Base-by-base conservation (phyloP, 2,888 invertebrate genomes). In the Drosophila nigricruria region DNA sequence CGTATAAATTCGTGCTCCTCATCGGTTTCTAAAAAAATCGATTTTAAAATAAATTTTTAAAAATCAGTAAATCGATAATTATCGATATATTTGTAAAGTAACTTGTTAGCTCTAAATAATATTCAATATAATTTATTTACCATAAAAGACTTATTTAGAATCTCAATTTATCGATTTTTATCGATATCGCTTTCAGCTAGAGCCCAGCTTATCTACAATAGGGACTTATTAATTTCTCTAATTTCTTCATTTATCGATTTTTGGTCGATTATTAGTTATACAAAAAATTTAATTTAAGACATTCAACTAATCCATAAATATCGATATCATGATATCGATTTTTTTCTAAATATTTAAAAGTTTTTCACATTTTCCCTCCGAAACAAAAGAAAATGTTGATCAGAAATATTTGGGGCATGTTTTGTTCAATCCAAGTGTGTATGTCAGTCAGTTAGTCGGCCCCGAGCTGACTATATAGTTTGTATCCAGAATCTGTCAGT, bases 1-100 rank as follows among this genome's bases (percentile, higher is more conserved):
- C 88, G 86, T 49, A 92, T 88, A 42, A 86, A 87, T n/a, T 91
- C 91, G 16, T 80, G 79, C 12, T 89, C 89, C 14, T 69, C 68
- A 61, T 77, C 81, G 56, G 82, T 91, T 49, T 89, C 92, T 92
- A 25, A 6, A n/a, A 2, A 4, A 18, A 16, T 50, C 20, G 16
- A 42, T 42, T 20, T 42, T 3, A 1, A 9, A 30, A 30, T 8
- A 8, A 30, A 30, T n/a, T n/a, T n/a, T n/a, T n/a, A 30, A 8
- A 50, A 18, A 38, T 5, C 4, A n/a, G 14, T 27, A 27, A 53
- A 10, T 27, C n/a, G 16, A 57, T 32, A 14, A 14, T 6, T 16
- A 20, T 32, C 32, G 14, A 20, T 50, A 12, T 30, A 14, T 50
- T 27, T 47, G 0, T 12, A 30, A 5, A n/a, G 16, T 25, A 5